phyloP scores from a whole-genome alignment of 2,888 invertebrate species.

The Seladonia tumulorum region DNA sequence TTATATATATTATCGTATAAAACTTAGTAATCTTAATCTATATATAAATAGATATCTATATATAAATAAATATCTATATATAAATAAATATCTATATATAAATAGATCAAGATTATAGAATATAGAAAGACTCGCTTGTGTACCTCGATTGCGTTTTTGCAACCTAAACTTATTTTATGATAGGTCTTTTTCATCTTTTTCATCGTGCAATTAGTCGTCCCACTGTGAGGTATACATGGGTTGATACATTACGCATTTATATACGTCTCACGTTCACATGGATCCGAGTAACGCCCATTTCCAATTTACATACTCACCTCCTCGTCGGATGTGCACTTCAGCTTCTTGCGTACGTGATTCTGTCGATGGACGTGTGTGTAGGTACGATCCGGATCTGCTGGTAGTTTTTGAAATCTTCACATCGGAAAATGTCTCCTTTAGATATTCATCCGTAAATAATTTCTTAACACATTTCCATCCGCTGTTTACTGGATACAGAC shows the following conservation, averaged over 20 bases:
- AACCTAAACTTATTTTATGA: neutral
- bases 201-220: neutral
- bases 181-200: neutral
- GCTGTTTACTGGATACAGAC: too few relatives aligned
- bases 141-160: neutral
- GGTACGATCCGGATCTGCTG: conserved; percentile 28
- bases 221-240: neutral
- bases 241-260: conserved; percentile 41
- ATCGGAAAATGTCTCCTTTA: neutral
- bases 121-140: neutral
- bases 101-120: too few relatives aligned
- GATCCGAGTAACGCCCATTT: conserved; percentile 44
- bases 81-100: too few relatives aligned
- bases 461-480: neutral
- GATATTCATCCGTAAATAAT: neutral
- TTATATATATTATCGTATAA: too few relatives aligned
- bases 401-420: neutral
- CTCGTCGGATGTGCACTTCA: conserved; percentile 49
- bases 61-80: too few relatives aligned
- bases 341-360: conserved; percentile 51
- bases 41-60: too few relatives aligned
- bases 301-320: conserved; percentile 51
- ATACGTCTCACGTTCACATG: conserved; percentile 47
- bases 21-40: too few relatives aligned
- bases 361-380: conserved; percentile 11